Base-by-base conservation (phyloP, 2,888 invertebrate species). In the Drosophila quasianomalipes region DNA sequence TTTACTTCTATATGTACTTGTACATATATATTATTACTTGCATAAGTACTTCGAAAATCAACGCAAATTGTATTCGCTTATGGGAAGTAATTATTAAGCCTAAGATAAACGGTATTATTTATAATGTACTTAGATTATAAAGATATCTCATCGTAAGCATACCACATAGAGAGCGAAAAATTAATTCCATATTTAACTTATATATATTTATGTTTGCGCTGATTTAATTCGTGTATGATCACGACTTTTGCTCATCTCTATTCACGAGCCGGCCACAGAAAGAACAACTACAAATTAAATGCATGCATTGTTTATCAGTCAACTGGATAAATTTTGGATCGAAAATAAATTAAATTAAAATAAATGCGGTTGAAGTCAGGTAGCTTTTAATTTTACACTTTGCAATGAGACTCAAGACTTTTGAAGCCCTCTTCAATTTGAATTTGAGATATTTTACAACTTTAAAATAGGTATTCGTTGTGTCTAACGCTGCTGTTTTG, bases 211-310 rank as follows among this genome's bases (percentile, higher is more conserved):
- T 58, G 30, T 58, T 41, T 30, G 19, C 12, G 12, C 16, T 16
- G 22, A 52, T 52, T 19, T 16, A 31, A 22, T 31, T 44, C 31
- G 16, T 52, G 30, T 30, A 52, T 19, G 12, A 12, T 30, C 52
- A 44, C 31, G 16, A 44, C 6, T 22, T 22, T 44, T 44, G 58
- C 6, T 12, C 58, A 26, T 58, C 58, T 58, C 44, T 30, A 44
- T 5, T 31, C 22, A 31, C 31, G 44, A 58, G 22, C 30, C 44
- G 58, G 58, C 19, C 28, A 16, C 14, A 26, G 22, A 39, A 19
- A 28, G 19, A 39, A 39, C 14, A 28, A 39, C 26, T 55, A 19
- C 2, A 19, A 55, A 55, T 55, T 19, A 26, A 35, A 54, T 51
- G 28, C 19, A 51, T 10, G 28, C 51, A 28, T 28, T 28, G 22